phyloP scores from a whole-genome alignment of 2,888 invertebrate species.

The Calameuta filiformis region DNA sequence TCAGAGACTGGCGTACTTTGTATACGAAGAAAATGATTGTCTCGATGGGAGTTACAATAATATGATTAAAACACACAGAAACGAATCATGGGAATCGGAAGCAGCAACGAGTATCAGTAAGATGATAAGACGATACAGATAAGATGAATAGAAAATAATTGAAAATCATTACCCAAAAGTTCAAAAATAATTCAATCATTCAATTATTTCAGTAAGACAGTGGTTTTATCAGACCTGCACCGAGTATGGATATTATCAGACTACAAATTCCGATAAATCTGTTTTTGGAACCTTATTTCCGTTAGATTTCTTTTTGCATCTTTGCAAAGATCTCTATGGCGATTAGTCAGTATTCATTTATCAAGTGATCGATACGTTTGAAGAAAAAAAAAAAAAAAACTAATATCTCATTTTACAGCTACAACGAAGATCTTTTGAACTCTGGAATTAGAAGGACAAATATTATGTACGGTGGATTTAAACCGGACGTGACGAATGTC shows the following conservation, averaged over 20 bases:
- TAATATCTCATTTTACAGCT: slow-evolving; percentile 37
- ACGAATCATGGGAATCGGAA: slow-evolving; percentile 29
- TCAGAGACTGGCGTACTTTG: slow-evolving; percentile 37
- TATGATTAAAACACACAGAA: slow-evolving; percentile 27
- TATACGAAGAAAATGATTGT: slow-evolving; percentile 22
- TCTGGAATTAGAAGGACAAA: slow-evolving; percentile 66
- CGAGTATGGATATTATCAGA: slow-evolving; percentile 88
- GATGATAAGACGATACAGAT: slow-evolving; percentile 4
- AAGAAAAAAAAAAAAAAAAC: background rate
- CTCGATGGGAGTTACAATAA: slow-evolving; percentile 30
- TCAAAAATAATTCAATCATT: background rate
- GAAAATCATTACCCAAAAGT: background rate
- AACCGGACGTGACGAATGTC: slow-evolving; percentile 69
- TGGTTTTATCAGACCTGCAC: slow-evolving; percentile 90
- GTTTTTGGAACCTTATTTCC: slow-evolving; percentile 72
- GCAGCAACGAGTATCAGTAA: slow-evolving; percentile 24
- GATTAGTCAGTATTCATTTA: slow-evolving; percentile 47
- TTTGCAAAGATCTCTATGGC: slow-evolving; percentile 67
- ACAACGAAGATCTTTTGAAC: slow-evolving; percentile 51
- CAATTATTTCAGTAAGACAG: slow-evolving; percentile 71
- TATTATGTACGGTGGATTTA: slow-evolving; percentile 67
- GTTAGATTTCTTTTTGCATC: slow-evolving; percentile 66
- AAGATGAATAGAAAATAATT: background rate
- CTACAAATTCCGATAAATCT: slow-evolving; percentile 72
- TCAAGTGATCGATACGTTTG: background rate